phyloP scores from a whole-genome alignment of 2,797 vertebrate genomes.

The Phalloptychus januarius region DNA sequence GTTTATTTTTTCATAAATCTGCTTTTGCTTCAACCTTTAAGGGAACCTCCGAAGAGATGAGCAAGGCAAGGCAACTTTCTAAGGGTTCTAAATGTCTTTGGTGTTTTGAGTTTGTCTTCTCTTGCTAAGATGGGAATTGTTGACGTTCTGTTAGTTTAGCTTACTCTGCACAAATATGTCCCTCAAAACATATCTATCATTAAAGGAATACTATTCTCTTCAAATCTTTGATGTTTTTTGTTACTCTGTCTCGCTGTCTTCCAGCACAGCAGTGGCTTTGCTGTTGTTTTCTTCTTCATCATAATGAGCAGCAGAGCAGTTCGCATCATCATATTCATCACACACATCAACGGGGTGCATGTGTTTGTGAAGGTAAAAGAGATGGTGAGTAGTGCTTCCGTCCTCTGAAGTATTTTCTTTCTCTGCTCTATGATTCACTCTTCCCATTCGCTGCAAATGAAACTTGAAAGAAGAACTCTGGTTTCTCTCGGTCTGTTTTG shows the following conservation, averaged over 20 bases:
- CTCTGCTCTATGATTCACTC: slow-evolving; percentile 47
- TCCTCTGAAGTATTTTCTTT: slow-evolving; percentile 33
- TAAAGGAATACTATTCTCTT: slow-evolving; percentile 16
- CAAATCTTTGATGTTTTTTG: slow-evolving; percentile 39
- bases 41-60: neutral
- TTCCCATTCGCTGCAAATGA: slow-evolving; percentile 15
- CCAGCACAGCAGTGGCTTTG: slow-evolving; percentile 44
- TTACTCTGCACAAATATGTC: slow-evolving; percentile 15
- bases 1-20: neutral
- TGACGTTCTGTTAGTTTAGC: neutral
- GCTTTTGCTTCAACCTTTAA: neutral
- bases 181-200: slow-evolving; percentile 20
- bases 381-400: slow-evolving; percentile 29
- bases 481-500: neutral
- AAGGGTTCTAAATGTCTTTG: neutral
- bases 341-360: slow-evolving; percentile 53
- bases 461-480: slow-evolving; percentile 12
- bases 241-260: slow-evolving; percentile 48
- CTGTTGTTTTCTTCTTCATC: slow-evolving; percentile 42
- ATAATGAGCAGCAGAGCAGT: slow-evolving; percentile 57
- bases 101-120: neutral
- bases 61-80: neutral
- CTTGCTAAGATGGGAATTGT: slow-evolving; percentile 1
- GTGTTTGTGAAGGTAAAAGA: neutral
- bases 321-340: slow-evolving; percentile 49